These are phyloP conservation scores for Drosophila cardini DNA, from an alignment of 1,140 invertebrate genomes.

Conservation along the genomic window DNA sequence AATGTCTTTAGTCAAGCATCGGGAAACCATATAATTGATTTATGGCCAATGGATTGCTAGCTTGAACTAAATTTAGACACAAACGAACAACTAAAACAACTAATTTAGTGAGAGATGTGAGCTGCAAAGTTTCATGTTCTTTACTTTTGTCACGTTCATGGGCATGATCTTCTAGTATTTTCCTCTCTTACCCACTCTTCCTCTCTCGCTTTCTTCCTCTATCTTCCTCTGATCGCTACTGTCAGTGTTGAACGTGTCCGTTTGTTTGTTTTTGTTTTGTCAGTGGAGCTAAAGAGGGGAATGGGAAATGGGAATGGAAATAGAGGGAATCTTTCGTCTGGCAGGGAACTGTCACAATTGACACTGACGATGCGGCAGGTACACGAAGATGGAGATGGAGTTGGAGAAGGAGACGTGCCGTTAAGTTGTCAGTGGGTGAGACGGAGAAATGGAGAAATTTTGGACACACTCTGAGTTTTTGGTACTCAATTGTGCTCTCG, in stretches of 20 bases:
- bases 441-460: conserved; percentile 23
- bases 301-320: conserved; percentile 8
- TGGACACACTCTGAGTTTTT: background rate
- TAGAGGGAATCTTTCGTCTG: conserved; percentile 46
- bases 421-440: conserved; percentile 70
- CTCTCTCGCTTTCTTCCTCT: conserved; percentile 3
- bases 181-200: background rate
- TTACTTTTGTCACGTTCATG: conserved; percentile 80
- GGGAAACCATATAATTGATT: conserved; percentile 73
- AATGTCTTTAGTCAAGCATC: conserved; percentile 47
- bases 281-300: conserved; percentile 14
- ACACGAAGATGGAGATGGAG: conserved; percentile 42
- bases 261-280: conserved; percentile 72
- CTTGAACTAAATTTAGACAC: conserved; percentile 68
- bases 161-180: conserved; percentile 58
- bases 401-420: conserved; percentile 62
- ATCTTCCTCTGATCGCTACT: background rate
- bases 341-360: conserved; percentile 76
- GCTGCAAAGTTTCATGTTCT: conserved; percentile 60
- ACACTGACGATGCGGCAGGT: conserved; percentile 81
- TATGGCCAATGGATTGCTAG: conserved; percentile 78
- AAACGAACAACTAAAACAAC: conserved; percentile 69
- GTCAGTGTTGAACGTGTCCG: conserved; percentile 55
- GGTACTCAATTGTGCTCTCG: background rate
- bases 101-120: conserved; percentile 70